These are phyloP conservation scores for Penaeus indicus DNA, from an alignment of 1,140 invertebrate genomes.

Conservation along the genomic window DNA sequence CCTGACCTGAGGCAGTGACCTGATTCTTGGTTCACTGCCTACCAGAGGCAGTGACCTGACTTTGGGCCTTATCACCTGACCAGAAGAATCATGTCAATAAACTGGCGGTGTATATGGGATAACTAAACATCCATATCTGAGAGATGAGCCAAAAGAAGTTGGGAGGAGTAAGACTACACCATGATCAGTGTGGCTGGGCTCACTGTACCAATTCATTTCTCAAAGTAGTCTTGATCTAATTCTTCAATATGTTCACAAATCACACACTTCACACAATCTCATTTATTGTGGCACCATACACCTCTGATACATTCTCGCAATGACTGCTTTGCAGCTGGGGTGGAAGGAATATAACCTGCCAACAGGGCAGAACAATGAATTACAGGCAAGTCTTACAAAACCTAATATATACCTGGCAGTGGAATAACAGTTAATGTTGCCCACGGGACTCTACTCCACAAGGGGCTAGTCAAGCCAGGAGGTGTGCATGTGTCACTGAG, in stretches of 20 bases:
- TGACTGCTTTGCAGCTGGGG: conserved; percentile 40
- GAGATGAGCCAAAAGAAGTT: conserved; percentile 47
- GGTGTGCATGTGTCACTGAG: conserved; percentile 29
- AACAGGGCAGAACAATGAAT: conserved; percentile 51
- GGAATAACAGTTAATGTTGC: conserved; percentile 48
- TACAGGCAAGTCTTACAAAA: conserved; percentile 48
- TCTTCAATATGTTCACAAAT: conserved; percentile 29
- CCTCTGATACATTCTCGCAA: conserved; percentile 36
- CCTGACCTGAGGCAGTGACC: too few relatives aligned
- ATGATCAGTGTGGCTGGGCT: conserved; percentile 60
- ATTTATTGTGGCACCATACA: conserved; percentile 21
- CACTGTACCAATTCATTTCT: conserved; percentile 41
- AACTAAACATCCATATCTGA: conserved; percentile 46
- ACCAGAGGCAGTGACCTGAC: too few relatives aligned
- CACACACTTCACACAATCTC: conserved; percentile 13
- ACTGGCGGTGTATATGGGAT: conserved; percentile 19
- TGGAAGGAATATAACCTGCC: conserved; percentile 57
- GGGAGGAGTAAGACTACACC: conserved; percentile 31
- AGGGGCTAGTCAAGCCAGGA: conserved; percentile 36
- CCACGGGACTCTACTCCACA: conserved; percentile 28
- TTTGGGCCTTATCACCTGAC: conserved; percentile 6
- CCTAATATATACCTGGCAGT: conserved; percentile 48
- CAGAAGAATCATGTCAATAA: conserved; percentile 10
- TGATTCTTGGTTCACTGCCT: too few relatives aligned
- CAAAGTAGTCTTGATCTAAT: conserved; percentile 5